Evolutionary conservation across 2,797 vertebrate species (phyloP), one percentile per base, ranked within the genome.

Genomic region (Danionella dracula): DNA sequence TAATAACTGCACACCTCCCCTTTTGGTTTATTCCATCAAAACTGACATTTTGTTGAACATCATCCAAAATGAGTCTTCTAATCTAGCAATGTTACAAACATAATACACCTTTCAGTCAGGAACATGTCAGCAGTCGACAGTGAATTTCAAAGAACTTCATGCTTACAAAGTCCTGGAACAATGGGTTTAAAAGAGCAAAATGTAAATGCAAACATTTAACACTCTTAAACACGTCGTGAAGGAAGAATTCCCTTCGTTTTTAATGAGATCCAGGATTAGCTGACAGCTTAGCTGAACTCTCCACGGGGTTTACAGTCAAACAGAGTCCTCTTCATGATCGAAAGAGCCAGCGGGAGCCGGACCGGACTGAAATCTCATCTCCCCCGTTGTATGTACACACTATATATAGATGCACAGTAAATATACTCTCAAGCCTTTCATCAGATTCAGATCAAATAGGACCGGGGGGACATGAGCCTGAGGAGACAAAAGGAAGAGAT

Each of bases 401-500:
- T 12, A 70, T 58, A 48, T 68, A 64, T 57, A 71, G 68, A 68
- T 62, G 55, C 40, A 55, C 35, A 42, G 59, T 68, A 64, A 68
- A 71, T 71, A 64, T 45, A 48, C 60, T 71, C 45, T 40, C 45
- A 42, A 68, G 64, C 63, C 54, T 71, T 71, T 71, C 66, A 58
- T 67, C 55, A 75, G 41, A 63, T 35, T n/a, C 21, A 57, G 58
- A 67, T 75, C 68, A 75, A 58, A 70, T 54, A 27, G 27, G 40
- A 65, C 57, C 13, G 46, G 23, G 34, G 45, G 59, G 32, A 49
- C 53, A 73, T 50, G 64, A 73, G 49, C 66, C 60, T 35, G 62
- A 66, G 48, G 46, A 71, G 68, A 68, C 53, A 54, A 71, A 74
- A 71, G 72, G 57, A 68, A 56, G 23, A 31, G 56, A 35, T 70